These are phyloP conservation scores for Cordilura impudica DNA, from an alignment of 2,888 invertebrate genomes.

Conservation along the genomic window DNA sequence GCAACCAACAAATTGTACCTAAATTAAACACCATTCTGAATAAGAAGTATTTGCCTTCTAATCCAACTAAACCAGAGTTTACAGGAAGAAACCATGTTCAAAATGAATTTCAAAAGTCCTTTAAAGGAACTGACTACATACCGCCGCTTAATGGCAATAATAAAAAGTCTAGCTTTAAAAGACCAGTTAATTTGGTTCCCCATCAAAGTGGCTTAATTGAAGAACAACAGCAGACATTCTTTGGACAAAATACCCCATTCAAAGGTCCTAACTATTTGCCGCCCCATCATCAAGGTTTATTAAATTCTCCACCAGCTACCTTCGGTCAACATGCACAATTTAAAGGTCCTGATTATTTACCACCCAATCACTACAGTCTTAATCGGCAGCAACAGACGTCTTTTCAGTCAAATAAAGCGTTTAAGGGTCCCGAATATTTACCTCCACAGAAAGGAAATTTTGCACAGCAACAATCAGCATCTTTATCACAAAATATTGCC, in stretches of 20 bases:
- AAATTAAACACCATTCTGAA: background rate
- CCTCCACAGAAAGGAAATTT: slow-evolving; percentile 18
- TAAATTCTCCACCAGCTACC: background rate
- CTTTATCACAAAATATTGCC: background rate
- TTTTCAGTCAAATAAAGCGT: slow-evolving; percentile 10
- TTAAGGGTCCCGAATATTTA: slow-evolving; percentile 37
- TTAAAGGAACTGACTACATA: slow-evolving; percentile 17
- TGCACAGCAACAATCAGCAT: background rate
- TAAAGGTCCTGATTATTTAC: slow-evolving; percentile 33
- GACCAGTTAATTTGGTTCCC: slow-evolving; percentile 64
- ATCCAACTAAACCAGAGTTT: background rate
- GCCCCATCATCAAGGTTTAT: slow-evolving; percentile 11
- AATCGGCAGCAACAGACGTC: background rate
- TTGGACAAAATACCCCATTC: background rate
- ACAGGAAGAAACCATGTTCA: background rate
- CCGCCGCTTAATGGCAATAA: background rate
- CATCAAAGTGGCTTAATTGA: background rate
- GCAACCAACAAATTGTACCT: background rate
- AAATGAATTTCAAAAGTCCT: background rate
- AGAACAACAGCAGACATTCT: background rate
- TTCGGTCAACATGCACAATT: slow-evolving; percentile 3
- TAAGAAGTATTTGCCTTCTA: slow-evolving; percentile 6
- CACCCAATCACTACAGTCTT: no score
- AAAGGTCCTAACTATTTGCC: slow-evolving; percentile 45
- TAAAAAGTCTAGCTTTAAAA: slow-evolving; percentile 50